These are phyloP conservation scores for Pandemis heparana DNA, from an alignment of 2,888 invertebrate genomes.

Conservation along the genomic window DNA sequence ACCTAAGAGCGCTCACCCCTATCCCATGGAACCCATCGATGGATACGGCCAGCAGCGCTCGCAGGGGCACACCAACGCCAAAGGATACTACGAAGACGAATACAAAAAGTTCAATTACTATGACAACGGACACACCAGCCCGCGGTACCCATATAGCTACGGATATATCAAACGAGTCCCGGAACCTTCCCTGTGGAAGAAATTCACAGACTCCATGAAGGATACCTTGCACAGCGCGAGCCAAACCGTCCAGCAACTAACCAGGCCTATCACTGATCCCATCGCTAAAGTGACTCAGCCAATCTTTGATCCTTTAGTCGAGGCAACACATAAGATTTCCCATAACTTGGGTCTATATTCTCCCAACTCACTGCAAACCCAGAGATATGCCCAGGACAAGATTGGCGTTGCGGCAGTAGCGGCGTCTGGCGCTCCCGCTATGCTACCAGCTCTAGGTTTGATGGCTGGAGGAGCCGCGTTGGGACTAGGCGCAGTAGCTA, in stretches of 20 bases:
- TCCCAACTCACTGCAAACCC: conserved; percentile 73
- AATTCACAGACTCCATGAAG: conserved; percentile 90
- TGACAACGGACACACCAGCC: conserved; percentile 75
- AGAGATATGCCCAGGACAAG: conserved; percentile 86
- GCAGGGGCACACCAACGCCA: conserved; percentile 75
- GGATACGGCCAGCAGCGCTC: conserved; percentile 76
- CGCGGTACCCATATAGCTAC: conserved; percentile 87
- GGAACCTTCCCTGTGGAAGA: conserved; percentile 90
- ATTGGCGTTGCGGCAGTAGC: conserved; percentile 85
- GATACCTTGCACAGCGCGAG: conserved; percentile 90
- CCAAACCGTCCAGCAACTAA: conserved; percentile 88
- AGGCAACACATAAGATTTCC: conserved; percentile 92
- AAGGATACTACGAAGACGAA: conserved; percentile 80
- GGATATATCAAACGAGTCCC: conserved; percentile 85
- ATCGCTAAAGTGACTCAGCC: conserved; percentile 87
- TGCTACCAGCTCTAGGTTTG: conserved; percentile 91
- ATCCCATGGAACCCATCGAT: conserved; percentile 82
- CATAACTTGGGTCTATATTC: conserved; percentile 89
- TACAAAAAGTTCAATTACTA: conserved; percentile 85
- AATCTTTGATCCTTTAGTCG: conserved; percentile 90
- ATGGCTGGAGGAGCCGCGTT: conserved; percentile 94
- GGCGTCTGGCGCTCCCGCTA: conserved; percentile 85
- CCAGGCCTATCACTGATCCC: conserved; percentile 86
- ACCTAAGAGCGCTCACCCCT: conserved; percentile 85
- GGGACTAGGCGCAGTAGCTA: conserved; percentile 92